These are phyloP conservation scores for Dorcus parallelipipedus DNA, from an alignment of 2,888 invertebrate species.

Conservation along the genomic window DNA sequence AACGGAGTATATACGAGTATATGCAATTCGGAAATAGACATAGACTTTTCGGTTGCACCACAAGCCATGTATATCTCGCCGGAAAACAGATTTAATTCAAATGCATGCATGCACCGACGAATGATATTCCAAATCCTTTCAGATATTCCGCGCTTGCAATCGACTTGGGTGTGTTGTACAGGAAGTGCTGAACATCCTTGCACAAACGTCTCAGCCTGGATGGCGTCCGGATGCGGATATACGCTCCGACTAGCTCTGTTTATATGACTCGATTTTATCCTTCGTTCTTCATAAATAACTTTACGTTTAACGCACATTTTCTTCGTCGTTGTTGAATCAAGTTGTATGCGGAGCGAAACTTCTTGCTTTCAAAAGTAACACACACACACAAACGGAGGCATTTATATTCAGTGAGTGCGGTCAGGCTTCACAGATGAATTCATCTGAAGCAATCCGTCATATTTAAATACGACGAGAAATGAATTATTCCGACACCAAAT, in stretches of 20 bases:
- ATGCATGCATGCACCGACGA: too few relatives aligned
- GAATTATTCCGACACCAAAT: constrained; percentile 36
- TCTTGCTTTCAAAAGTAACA: background rate
- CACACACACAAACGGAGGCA: background rate
- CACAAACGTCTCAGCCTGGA: background rate
- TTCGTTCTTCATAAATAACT: background rate
- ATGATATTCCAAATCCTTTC: background rate
- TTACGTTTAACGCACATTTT: background rate
- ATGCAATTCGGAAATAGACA: too few relatives aligned
- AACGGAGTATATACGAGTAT: too few relatives aligned
- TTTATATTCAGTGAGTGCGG: constrained; percentile 10
- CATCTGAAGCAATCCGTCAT: constrained; percentile 38
- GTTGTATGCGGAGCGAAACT: too few relatives aligned
- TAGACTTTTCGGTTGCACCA: too few relatives aligned
- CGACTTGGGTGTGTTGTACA: background rate
- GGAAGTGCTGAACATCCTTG: constrained; percentile 6
- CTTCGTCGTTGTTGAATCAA: too few relatives aligned
- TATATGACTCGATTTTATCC: constrained; percentile 4
- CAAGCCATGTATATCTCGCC: too few relatives aligned
- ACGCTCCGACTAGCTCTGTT: constrained; percentile 10
- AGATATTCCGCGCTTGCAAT: background rate
- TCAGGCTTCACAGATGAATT: constrained; percentile 31
- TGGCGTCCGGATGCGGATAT: constrained; percentile 11
- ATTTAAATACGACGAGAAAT: constrained; percentile 34
- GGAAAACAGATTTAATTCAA: too few relatives aligned